A percentile compares a stretch with the other conserved stretches of the same genome.
Conservation (phyloP, 64 coral and sea anemone genomes). For the Stichodactyla helianthus region DNA sequence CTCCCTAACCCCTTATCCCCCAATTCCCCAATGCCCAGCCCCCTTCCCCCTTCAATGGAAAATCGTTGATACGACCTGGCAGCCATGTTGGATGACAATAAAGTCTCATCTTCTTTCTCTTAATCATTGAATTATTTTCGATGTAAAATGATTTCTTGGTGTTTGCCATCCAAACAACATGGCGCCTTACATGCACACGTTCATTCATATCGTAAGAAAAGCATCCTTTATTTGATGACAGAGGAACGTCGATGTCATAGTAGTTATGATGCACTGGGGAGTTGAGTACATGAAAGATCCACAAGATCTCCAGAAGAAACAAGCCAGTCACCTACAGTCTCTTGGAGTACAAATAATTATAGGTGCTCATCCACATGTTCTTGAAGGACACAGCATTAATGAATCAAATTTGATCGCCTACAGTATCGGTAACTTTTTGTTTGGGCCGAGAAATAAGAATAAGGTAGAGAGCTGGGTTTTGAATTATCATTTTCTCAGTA, state of each 20-base stretch:
- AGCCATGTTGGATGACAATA: too few species aligned
- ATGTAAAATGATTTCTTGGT: too few species aligned
- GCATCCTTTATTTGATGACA: neutral
- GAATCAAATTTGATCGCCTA: constrained; percentile 26
- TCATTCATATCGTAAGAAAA: neutral
- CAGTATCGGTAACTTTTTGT: constrained; percentile 66
- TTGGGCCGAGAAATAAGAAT: constrained; percentile 21
- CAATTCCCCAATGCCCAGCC: too few species aligned
- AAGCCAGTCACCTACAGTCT: constrained; percentile 37
- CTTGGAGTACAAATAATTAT: constrained; percentile 55
- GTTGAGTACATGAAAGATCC: neutral
- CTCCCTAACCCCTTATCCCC: too few species aligned
- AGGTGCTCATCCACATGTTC: constrained; percentile 60
- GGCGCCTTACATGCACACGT: too few species aligned
- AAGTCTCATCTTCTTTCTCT: too few species aligned
- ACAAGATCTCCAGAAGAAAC: constrained; percentile 1
- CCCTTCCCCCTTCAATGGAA: too few species aligned
- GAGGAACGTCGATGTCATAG: constrained; percentile 65
- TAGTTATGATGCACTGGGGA: constrained; percentile 67
- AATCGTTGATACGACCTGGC: too few species aligned
- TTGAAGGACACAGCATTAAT: constrained; percentile 27
- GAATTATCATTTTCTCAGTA: too few species aligned
- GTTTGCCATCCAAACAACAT: too few species aligned
- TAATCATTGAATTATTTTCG: too few species aligned
- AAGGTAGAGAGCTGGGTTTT: neutral